Conservation (phyloP, 1,140 invertebrate genomes). For the Bombus difficillimus region DNA sequence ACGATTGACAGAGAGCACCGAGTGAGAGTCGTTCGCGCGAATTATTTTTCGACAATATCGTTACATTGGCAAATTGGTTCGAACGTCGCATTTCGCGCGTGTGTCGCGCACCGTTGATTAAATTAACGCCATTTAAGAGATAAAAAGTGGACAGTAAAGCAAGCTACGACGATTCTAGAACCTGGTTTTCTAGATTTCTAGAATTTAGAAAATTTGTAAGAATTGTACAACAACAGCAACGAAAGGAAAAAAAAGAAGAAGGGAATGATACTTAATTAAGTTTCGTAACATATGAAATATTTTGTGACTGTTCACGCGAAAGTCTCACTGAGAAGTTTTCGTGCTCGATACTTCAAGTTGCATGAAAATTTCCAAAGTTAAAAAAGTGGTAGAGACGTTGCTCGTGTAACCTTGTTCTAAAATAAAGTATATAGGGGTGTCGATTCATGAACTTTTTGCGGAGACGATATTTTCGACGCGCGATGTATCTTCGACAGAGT, state of each 20-base stretch:
- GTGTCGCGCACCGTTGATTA: background rate
- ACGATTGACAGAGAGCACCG: background rate
- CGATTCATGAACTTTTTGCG: background rate
- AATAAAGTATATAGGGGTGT: background rate
- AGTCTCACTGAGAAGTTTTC: background rate
- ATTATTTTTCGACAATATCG: slow-evolving; percentile 19
- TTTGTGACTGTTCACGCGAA: no score
- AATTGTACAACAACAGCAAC: background rate
- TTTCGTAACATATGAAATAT: no score
- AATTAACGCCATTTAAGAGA: background rate
- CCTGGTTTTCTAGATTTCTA: no score
- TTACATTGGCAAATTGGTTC: slow-evolving; percentile 20
- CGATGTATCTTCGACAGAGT: background rate
- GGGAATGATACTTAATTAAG: no score
- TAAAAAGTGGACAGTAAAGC: background rate
- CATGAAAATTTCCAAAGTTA: background rate
- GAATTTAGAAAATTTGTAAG: background rate
- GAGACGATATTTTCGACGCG: background rate
- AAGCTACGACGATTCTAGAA: background rate
- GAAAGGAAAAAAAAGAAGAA: background rate
- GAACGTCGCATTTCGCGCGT: no score
- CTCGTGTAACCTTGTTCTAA: background rate
- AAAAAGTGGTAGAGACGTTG: no score
- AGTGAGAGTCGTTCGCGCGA: background rate
- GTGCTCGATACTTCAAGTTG: background rate